Evolutionary conservation across 2,797 vertebrate species (phyloP).

Genomic region (Kryptolebias ocellatus): DNA sequence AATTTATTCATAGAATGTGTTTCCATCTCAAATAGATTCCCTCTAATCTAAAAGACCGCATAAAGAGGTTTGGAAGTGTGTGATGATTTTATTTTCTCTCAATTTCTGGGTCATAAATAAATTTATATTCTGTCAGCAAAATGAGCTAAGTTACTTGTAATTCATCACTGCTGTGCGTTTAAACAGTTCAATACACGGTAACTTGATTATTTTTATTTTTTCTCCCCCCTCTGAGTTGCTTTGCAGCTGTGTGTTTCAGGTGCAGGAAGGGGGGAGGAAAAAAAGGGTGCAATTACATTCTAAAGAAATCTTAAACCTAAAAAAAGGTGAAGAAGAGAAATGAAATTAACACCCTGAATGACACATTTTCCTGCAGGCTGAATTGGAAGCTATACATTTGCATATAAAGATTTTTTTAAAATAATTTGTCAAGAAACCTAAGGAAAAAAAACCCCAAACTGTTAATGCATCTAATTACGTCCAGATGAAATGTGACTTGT

Average conservation of each 20-base stretch:
- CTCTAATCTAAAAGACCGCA: conserved; percentile 75
- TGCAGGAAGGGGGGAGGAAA: conserved; percentile 25
- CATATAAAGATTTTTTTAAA: conserved; percentile 18
- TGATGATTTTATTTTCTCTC: conserved; percentile 81
- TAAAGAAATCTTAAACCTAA: conserved; percentile 60
- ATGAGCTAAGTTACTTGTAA: conserved; percentile 70
- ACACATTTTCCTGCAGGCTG: conserved; percentile 42
- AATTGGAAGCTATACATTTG: conserved; percentile 35
- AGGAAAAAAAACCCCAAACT: conserved; percentile 4
- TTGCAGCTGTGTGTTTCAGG: conserved; percentile 47
- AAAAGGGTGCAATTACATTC: conserved; percentile 51
- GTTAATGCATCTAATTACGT: conserved; percentile 8
- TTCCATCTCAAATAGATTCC: conserved; percentile 75
- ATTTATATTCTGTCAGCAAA: conserved; percentile 75
- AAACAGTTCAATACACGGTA: conserved; percentile 68
- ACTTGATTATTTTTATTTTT: conserved; percentile 24
- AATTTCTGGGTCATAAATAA: conserved; percentile 74
- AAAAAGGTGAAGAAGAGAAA: conserved; percentile 48
- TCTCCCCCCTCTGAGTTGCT: conserved; percentile 8
- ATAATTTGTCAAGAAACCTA: conserved; percentile 18
- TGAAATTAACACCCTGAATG: conserved; percentile 44
- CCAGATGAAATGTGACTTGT: conserved; percentile 25
- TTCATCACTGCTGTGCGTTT: conserved; percentile 65
- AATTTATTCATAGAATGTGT: conserved; percentile 75
- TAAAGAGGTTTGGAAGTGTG: conserved; percentile 66